Evolutionary conservation across 2,113 vertebrate species (phyloP), one percentile per base, ranked within the genome.

Genomic region (Pelecanus crispus): DNA sequence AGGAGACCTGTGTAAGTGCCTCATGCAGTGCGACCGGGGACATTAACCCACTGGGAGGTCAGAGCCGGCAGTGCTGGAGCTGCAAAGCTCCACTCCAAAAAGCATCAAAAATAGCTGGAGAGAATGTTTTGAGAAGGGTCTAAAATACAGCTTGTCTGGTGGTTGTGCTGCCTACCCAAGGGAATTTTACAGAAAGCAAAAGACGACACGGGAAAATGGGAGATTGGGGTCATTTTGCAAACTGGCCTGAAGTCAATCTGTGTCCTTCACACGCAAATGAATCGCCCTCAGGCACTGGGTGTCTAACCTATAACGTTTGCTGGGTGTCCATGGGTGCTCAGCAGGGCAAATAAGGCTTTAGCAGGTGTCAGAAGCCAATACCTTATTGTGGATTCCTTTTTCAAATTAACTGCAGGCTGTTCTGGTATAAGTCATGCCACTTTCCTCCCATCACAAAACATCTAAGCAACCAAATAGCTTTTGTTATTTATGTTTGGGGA

Each of bases 1-100:
- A 2, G 42, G n/a, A 52, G 63, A 74, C 19, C 55, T 10, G n/a
- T 67, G 24, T 38, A 40, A 62, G 73, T 79, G 56, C 61, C 49
- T 68, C 38, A 49, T 34, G 29, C 50, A 71, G 70, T 4, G 5
- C 65, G 50, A 31, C 32, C 3, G 5, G 72, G 50, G 56, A 28
- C 4, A 17, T 42, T 7, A 83, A 40, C 10, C 11, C 11, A 0
- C 24, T 4, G 20, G 10, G 29, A 6, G 4, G 12, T 20, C 0
- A 2, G 13, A 82, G 59, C 58, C 49, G 90, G 74, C 59, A 45
- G 70, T 11, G 66, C 66, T 79, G 70, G 49, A 81, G 73, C 86
- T 1, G 1, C 0, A 0, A 49, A 31, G 20, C 17, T 86, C 55
- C 26, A 32, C 56, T 84, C 59, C 81, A 67, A 86, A 94, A 71